Base-by-base conservation (phyloP, 1,140 invertebrate species). In the Drosophila mayri region DNA sequence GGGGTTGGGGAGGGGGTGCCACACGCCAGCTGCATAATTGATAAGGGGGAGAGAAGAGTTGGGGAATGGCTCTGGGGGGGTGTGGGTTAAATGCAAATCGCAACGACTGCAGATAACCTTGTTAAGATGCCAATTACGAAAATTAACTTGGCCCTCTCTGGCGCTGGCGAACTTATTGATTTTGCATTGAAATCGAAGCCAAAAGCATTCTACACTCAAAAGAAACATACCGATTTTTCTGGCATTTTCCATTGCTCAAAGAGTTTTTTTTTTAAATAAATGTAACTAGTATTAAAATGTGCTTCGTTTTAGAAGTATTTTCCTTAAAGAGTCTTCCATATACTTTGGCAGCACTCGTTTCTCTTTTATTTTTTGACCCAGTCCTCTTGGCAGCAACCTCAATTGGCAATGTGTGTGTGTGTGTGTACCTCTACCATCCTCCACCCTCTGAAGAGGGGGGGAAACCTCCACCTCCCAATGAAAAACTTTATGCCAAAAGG, bases 81-180 rank as follows among this genome's bases (percentile, higher is more conserved):
- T 22, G 18, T 10, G 58, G 41, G 67, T 28, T 40, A 47, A 60
- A 76, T 70, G 76, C 66, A 83, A 83, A 84, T 80, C 77, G 81
- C 81, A 83, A 67, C 76, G 76, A 84, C 82, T 83, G 84, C 80
- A 88, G 81, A 88, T 88, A 88, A 84, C 84, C 84, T 84, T 84
- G 84, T 88, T 88, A 88, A 88, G 84, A 90, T 90, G 84, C 84
- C 84, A 88, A 88, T 88, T 88, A 88, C 84, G 77, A 90, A 88
- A 88, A 88, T 88, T 88, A 88, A 88, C 84, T 88, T 88, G 80
- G 79, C 55, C 72, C 66, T 81, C 76, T 66, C 64, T 63, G 50
- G 38, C 65, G 41, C n/a, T 16, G 65, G 60, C 71, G 58, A 80
- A 84, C 86, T 81, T 81, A 87, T 87, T 88, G 84, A 87, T 87